Conservation (phyloP, 2,888 invertebrate species). For the Epistrophella euchroma region DNA sequence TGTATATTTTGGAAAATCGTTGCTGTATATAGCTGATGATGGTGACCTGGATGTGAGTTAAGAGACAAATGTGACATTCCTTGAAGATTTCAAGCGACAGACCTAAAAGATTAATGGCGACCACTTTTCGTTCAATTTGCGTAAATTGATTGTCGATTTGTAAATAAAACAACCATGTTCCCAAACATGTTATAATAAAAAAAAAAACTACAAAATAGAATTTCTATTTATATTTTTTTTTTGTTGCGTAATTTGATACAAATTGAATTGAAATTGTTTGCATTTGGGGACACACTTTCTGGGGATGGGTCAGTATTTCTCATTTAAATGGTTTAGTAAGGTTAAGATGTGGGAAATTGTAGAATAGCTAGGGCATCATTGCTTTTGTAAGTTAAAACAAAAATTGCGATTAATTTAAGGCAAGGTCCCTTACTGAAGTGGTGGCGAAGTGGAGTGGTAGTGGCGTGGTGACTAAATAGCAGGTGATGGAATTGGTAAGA, state of each 20-base stretch:
- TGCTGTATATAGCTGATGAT: neutral
- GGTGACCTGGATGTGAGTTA: constrained; percentile 30
- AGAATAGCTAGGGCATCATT: too few relatives aligned
- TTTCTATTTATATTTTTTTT: constrained; percentile 2
- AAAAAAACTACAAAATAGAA: neutral
- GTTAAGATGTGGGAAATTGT: too few relatives aligned
- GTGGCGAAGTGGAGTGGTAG: too few relatives aligned
- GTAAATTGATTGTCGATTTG: constrained; percentile 55
- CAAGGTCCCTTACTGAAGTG: too few relatives aligned
- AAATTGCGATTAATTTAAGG: too few relatives aligned
- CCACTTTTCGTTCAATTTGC: constrained; percentile 59
- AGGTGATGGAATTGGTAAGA: too few relatives aligned
- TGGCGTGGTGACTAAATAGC: too few relatives aligned
- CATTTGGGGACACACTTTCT: neutral
- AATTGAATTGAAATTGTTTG: constrained; percentile 41
- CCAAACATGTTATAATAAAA: too few relatives aligned
- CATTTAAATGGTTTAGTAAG: neutral
- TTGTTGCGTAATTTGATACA: constrained; percentile 36
- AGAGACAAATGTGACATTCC: constrained; percentile 29
- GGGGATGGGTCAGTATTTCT: neutral
- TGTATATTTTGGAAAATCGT: constrained; percentile 11
- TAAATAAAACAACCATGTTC: neutral
- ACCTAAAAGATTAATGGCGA: constrained; percentile 56
- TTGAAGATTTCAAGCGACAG: constrained; percentile 34
- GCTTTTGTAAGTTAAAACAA: too few relatives aligned